phyloP scores from a whole-genome alignment of 2,113 vertebrate species.

The Platichthys flesus region DNA sequence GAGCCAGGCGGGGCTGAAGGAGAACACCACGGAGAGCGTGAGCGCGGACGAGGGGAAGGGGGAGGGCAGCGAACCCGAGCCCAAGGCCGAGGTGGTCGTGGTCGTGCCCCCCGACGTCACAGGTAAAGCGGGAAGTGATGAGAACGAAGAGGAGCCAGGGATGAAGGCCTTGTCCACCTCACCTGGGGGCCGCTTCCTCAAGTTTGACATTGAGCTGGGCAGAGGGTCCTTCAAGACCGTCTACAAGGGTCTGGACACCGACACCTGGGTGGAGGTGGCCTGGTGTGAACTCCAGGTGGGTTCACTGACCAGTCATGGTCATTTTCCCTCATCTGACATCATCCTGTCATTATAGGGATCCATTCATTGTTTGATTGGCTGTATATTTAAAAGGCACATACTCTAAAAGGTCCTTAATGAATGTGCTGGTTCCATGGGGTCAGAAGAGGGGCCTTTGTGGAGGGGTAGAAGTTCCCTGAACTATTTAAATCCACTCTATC shows the following conservation, averaged over 20 bases:
- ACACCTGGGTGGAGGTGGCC: conserved; percentile 98
- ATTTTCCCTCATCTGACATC: background rate
- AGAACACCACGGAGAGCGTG: conserved; percentile 59
- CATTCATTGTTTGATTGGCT: background rate
- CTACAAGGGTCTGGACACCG: conserved; percentile 97
- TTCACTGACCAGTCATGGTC: conserved; percentile 11
- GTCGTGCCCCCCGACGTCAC: conserved; percentile 72
- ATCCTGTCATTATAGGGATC: background rate
- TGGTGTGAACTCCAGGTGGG: conserved; percentile 99
- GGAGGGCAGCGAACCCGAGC: conserved; percentile 52
- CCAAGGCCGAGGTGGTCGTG: conserved; percentile 68
- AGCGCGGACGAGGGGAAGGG: conserved; percentile 64
- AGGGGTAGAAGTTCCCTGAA: background rate
- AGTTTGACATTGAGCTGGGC: conserved; percentile 98
- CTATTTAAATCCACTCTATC: background rate
- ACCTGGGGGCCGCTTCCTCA: conserved; percentile 94
- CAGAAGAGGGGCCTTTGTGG: background rate
- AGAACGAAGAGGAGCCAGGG: conserved; percentile 93
- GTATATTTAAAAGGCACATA: no score
- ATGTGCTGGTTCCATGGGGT: background rate
- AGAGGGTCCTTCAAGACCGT: conserved; percentile 98
- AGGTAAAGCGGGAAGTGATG: conserved; percentile 84
- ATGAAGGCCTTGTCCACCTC: conserved; percentile 98
- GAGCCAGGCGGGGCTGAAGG: conserved; percentile 65
- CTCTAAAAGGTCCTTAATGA: no score